These are phyloP conservation scores for Salvator merianae DNA, from an alignment of 2,113 vertebrate genomes.

Conservation along the genomic window DNA sequence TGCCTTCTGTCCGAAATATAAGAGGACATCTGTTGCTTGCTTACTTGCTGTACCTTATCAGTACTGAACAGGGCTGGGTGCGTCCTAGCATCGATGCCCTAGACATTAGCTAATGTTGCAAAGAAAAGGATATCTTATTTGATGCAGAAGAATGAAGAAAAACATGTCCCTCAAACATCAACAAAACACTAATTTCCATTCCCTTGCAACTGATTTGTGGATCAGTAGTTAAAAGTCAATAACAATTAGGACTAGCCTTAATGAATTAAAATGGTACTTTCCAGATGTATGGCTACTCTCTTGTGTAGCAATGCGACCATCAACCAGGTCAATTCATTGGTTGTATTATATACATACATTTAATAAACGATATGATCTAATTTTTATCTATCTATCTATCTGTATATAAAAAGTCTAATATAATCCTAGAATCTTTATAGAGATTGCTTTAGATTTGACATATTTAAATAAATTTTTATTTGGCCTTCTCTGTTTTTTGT, in stretches of 20 bases:
- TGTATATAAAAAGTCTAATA: too few species aligned
- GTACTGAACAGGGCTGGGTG: neutral
- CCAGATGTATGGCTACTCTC: neutral
- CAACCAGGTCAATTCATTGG: neutral
- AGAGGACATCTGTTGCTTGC: neutral
- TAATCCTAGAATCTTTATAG: too few species aligned
- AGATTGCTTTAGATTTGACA: too few species aligned
- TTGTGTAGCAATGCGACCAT: too few species aligned
- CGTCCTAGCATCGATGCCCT: neutral
- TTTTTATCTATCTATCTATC: too few species aligned
- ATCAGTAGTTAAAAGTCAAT: conserved; percentile 9
- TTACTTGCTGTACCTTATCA: neutral
- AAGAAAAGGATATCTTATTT: neutral
- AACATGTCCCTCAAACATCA: too few species aligned
- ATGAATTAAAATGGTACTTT: neutral
- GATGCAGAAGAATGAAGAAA: neutral
- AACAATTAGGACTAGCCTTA: neutral
- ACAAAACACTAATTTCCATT: neutral
- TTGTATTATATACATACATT: neutral
- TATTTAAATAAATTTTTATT: too few species aligned
- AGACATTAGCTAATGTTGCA: neutral
- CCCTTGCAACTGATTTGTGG: neutral
- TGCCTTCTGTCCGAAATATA: neutral
- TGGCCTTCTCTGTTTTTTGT: too few species aligned
- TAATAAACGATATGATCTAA: too few species aligned